These are phyloP conservation scores for Mimas tiliae DNA, from an alignment of 2,888 invertebrate genomes.

Conservation along the genomic window DNA sequence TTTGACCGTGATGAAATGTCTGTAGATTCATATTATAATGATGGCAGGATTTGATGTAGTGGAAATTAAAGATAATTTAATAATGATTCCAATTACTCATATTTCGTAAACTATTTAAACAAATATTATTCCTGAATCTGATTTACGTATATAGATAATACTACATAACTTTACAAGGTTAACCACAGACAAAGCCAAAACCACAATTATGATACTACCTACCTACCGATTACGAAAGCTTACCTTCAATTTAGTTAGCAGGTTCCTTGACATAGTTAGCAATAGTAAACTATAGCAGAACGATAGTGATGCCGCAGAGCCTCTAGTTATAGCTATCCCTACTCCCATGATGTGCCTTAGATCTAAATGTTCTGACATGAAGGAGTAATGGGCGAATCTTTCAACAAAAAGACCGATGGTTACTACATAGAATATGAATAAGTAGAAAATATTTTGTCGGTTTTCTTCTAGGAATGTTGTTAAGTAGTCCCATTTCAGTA, in stretches of 20 bases:
- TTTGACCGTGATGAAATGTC: too few relatives aligned
- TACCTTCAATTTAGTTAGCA: conserved; percentile 94
- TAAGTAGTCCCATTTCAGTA: conserved; percentile 93
- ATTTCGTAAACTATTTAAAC: too few relatives aligned
- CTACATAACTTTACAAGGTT: not conserved
- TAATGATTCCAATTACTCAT: too few relatives aligned
- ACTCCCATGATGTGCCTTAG: conserved; percentile 98
- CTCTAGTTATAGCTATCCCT: conserved; percentile 97
- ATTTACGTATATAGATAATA: not conserved
- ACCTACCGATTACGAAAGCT: conserved; percentile 41
- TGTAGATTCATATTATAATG: too few relatives aligned
- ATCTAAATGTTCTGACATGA: conserved; percentile 98
- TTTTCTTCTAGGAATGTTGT: conserved; percentile 98
- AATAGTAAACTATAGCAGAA: conserved; percentile 97
- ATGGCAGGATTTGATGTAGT: too few relatives aligned
- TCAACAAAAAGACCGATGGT: conserved; percentile 97
- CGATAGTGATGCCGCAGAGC: conserved; percentile 96
- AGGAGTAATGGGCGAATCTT: conserved; percentile 97
- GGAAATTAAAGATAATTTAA: too few relatives aligned
- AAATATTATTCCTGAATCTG: too few relatives aligned
- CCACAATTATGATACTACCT: not conserved
- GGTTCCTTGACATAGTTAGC: conserved; percentile 96
- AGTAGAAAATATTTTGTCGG: conserved; percentile 97
- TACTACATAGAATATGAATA: conserved; percentile 97
- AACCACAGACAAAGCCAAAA: not conserved